Evolutionary conservation across 1,140 invertebrate genomes (phyloP), one percentile per base, ranked within the genome.

Genomic region (Scaptomyza montana): DNA sequence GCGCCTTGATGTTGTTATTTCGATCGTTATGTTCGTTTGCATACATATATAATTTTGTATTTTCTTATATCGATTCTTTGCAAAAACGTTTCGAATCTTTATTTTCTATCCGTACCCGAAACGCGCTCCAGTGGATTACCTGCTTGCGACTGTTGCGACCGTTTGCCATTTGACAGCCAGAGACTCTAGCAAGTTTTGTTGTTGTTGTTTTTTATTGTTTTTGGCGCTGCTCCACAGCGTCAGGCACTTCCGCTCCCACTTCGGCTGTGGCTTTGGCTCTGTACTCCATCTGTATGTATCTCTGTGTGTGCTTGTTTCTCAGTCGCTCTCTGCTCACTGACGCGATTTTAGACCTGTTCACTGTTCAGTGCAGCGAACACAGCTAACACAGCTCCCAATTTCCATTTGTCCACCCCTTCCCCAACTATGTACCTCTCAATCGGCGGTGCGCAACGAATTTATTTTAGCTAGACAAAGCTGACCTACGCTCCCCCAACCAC

Each of bases 121-220:
- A 75, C 81, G 82, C 82, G 81, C 81, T 72, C 82, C 63, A 64
- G 62, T 78, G 61, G 75, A 78, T 78, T 81, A 81, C 78, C 82
- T 60, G 81, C 65, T 86, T 57, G 74, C 81, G 78, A 86, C 81
- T 86, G 81, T 56, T 66, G 45, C 47, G 43, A 13, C 54, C 41
- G 74, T 61, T 61, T 55, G 57, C 45, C 51, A 62, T 73, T 73
- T 73, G 70, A 30, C 55, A 53, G 47, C 41, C 55, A 46, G 47
- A 41, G 41, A 43, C 51, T 50, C 39, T 30, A 49, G 21, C 25
- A 36, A 36, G 33, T 36, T 9, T 9, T 30, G 21, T 25, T 25
- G 21, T 3, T 25, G 21, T 9, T 36, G 33, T 36, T 36, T 1
- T 16, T 16, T 16, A 16, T 36, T 56, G 49, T 21, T 53, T 12